phyloP scores from a whole-genome alignment of 1,140 invertebrate species.

The Tetramorium parvispinum region DNA sequence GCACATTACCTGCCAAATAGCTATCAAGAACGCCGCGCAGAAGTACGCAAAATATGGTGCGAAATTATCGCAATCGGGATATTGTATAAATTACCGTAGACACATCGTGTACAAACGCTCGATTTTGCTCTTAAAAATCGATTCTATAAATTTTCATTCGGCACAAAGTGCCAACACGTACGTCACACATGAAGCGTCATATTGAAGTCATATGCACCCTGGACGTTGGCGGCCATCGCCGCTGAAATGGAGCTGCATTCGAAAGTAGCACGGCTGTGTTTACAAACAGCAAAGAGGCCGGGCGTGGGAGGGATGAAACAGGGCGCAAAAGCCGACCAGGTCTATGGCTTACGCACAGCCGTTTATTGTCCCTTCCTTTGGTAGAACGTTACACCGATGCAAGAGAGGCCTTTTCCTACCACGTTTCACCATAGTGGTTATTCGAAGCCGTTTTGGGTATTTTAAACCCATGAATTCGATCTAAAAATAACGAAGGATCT shows the following conservation, averaged over 20 bases:
- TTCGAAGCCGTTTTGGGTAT: background rate
- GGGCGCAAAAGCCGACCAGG: slow-evolving; percentile 70
- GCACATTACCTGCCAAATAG: background rate
- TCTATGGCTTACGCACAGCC: slow-evolving; percentile 67
- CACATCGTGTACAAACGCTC: background rate
- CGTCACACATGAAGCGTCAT: slow-evolving; percentile 21
- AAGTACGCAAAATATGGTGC: background rate
- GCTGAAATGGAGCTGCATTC: slow-evolving; percentile 73
- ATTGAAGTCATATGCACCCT: slow-evolving; percentile 56
- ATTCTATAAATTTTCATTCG: slow-evolving; percentile 44
- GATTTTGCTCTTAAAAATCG: slow-evolving; percentile 34
- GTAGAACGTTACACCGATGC: slow-evolving; percentile 19
- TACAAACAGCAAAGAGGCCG: slow-evolving; percentile 76
- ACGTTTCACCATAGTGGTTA: slow-evolving; percentile 4
- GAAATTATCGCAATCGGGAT: background rate
- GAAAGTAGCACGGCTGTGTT: slow-evolving; percentile 78
- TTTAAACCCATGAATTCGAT: background rate
- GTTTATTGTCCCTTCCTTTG: slow-evolving; percentile 73
- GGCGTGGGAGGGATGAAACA: slow-evolving; percentile 39
- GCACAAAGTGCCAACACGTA: slow-evolving; percentile 28
- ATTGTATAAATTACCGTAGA: slow-evolving; percentile 28
- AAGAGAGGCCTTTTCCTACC: slow-evolving; percentile 29
- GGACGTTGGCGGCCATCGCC: slow-evolving; percentile 45
- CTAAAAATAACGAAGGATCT: background rate
- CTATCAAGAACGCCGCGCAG: background rate